Evolutionary conservation across 35 echinoderm and acorn worm genomes (phyloP).

Genomic region (Strongylocentrotus purpuratus): DNA sequence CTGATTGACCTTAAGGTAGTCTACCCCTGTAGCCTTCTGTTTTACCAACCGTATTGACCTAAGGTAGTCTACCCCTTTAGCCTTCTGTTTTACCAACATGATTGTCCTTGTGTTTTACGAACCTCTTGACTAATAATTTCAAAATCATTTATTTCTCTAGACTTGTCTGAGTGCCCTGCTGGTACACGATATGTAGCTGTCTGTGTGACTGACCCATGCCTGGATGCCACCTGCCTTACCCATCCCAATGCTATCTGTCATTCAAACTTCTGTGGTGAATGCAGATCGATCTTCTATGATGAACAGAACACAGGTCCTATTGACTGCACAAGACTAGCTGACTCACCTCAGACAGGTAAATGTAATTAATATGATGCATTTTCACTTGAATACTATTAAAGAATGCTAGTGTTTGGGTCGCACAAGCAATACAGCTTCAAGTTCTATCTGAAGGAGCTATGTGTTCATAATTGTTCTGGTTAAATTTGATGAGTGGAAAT

Average conservation of each 20-base stretch:
- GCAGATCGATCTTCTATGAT: slow-evolving; percentile 61
- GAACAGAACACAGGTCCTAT: slow-evolving; percentile 37
- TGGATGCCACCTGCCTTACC: slow-evolving; percentile 31
- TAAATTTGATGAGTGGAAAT: no score
- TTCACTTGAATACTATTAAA: no score
- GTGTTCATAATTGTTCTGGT: no score
- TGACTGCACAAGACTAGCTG: slow-evolving; percentile 36
- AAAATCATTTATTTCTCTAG: background rate
- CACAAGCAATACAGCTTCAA: background rate
- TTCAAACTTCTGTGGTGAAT: slow-evolving; percentile 55
- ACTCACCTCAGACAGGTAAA: background rate
- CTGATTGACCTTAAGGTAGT: no score
- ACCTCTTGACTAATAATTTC: no score
- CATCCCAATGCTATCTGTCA: slow-evolving; percentile 63
- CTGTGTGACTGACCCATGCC: slow-evolving; percentile 56
- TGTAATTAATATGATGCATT: background rate
- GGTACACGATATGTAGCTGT: background rate
- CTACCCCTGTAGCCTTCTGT: no score
- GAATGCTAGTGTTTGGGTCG: background rate
- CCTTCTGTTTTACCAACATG: no score
- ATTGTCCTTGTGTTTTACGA: no score
- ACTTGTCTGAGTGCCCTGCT: slow-evolving; percentile 46
- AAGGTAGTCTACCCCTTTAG: no score
- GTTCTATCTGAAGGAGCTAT: no score
- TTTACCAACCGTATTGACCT: no score